Evolutionary conservation across 37 sponge, comb jelly and placozoan genomes (phyloP).

Genomic region (Bolinopsis microptera): DNA sequence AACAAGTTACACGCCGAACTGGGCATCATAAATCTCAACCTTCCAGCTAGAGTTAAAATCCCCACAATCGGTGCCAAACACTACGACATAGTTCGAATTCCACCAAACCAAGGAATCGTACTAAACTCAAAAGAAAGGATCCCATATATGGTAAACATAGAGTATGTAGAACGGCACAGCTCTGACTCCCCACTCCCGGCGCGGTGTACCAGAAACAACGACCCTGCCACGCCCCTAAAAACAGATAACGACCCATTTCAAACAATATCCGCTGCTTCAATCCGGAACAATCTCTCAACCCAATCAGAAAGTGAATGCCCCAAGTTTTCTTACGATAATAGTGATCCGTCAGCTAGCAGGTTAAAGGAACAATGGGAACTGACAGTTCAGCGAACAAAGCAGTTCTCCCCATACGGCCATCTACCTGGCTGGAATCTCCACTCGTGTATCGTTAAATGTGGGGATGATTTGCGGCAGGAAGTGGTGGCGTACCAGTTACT

Average conservation of each 20-base stretch:
- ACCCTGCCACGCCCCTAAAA: background rate
- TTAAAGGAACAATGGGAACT: constrained; percentile 93
- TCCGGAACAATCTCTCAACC: background rate
- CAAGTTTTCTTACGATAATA: constrained; percentile 16
- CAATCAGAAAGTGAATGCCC: background rate
- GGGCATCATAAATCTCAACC: constrained; percentile 89
- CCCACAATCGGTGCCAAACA: constrained; percentile 68
- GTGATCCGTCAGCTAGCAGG: constrained; percentile 70
- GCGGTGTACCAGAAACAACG: background rate
- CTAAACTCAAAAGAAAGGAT: constrained; percentile 93
- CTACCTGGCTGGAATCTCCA: constrained; percentile 89
- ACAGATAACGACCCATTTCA: background rate
- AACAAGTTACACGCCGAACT: constrained; percentile 86
- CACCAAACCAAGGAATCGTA: constrained; percentile 82
- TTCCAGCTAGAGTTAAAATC: constrained; percentile 87
- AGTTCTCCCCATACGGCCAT: constrained; percentile 87
- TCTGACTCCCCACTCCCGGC: background rate
- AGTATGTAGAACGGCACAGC: constrained; percentile 72
- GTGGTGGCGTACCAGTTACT: constrained; percentile 84
- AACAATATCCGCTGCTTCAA: background rate
- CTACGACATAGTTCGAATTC: constrained; percentile 86
- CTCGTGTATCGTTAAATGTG: constrained; percentile 89
- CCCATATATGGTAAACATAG: constrained; percentile 83
- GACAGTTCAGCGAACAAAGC: constrained; percentile 77
- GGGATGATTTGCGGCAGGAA: constrained; percentile 94